Evolutionary conservation across 2,797 vertebrate genomes (phyloP).

Genomic region (Muscicapa comitata): DNA sequence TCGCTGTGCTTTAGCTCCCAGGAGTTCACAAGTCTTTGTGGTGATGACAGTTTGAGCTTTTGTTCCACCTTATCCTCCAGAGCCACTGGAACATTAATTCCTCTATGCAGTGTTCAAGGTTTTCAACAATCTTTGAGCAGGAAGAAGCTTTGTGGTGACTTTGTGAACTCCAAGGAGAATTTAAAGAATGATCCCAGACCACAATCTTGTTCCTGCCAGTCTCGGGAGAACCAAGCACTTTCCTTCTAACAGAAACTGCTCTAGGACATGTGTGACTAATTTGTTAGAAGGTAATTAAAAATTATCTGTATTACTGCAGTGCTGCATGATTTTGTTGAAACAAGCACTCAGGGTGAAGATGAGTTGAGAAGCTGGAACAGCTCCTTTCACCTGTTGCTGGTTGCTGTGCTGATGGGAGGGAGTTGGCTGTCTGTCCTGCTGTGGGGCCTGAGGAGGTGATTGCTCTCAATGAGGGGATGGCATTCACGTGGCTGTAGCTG

Average conservation of each 20-base stretch:
- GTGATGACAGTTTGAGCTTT: not conserved
- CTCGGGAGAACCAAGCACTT: not conserved
- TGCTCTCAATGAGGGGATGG: not conserved
- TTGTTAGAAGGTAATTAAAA: constrained; percentile 39
- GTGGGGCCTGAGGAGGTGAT: not conserved
- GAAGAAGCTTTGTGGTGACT: not conserved
- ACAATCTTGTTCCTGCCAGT: not conserved
- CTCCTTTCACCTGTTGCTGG: not conserved
- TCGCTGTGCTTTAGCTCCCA: not conserved
- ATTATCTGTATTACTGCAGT: not conserved
- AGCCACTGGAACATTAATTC: not conserved
- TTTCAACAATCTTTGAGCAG: not conserved
- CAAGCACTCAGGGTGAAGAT: not conserved
- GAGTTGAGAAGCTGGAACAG: not conserved
- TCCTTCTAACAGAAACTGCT: not conserved
- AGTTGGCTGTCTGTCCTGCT: not conserved
- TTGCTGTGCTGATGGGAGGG: not conserved
- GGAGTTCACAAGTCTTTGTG: not conserved
- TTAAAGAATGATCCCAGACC: not conserved
- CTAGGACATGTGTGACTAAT: constrained; percentile 1
- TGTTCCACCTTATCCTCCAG: not conserved
- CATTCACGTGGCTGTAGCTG: accelerated
- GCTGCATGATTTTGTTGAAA: not conserved
- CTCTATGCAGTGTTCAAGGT: not conserved
- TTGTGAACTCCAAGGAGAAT: not conserved